phyloP scores from a whole-genome alignment of 2,888 invertebrate species.

The Siphonodentalium dalli region DNA sequence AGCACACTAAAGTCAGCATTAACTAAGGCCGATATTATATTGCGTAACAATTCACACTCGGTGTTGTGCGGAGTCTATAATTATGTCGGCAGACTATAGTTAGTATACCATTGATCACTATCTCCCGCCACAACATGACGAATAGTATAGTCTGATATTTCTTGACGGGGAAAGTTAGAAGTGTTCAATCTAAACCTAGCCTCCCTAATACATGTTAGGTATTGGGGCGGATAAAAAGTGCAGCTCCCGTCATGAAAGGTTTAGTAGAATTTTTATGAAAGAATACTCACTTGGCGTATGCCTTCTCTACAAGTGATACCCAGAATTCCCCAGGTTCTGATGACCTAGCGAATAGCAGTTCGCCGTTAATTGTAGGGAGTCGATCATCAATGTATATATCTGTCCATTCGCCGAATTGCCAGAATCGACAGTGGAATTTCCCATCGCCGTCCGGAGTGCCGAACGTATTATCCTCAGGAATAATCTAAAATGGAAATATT shows the following conservation, averaged over 20 bases:
- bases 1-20: too few species aligned
- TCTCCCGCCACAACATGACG: too few species aligned
- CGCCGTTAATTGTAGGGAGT: constrained; percentile 45
- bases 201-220: neutral
- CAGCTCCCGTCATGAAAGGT: too few species aligned
- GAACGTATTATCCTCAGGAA: constrained; percentile 43
- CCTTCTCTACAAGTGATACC: constrained; percentile 53
- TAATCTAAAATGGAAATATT: constrained; percentile 37
- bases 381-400: constrained; percentile 49
- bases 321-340: constrained; percentile 51
- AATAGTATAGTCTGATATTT: neutral
- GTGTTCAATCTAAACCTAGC: too few species aligned
- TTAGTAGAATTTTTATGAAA: neutral
- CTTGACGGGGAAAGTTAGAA: neutral
- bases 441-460: constrained; percentile 37
- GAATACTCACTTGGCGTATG: constrained; percentile 52
- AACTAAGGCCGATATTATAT: too few species aligned
- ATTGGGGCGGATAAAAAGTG: too few species aligned
- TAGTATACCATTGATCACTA: too few species aligned
- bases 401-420: constrained; percentile 53
- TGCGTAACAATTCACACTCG: too few species aligned
- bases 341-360: constrained; percentile 47
- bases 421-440: constrained; percentile 48
- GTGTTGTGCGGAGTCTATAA: too few species aligned
- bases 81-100: too few species aligned